A percentile compares a stretch with the other conserved stretches of the same genome.
These are phyloP conservation scores for Orientallactaga bullata DNA, from an alignment of 2,113 vertebrate species.

Conservation along the genomic window DNA sequence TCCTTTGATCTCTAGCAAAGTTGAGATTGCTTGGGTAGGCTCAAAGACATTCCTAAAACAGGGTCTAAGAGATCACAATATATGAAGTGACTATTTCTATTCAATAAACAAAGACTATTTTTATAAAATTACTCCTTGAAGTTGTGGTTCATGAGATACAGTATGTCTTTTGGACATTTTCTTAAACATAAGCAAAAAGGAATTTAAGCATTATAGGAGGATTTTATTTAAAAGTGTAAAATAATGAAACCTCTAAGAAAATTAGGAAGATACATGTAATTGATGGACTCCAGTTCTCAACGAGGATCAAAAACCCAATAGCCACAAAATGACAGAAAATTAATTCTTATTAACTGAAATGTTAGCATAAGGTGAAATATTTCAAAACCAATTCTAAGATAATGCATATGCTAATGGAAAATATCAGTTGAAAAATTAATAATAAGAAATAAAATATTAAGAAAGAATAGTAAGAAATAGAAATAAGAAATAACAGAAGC, in stretches of 20 bases:
- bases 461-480: too few relatives aligned
- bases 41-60: background rate
- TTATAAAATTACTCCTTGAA: background rate
- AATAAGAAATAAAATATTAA: background rate
- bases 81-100: background rate
- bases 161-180: background rate
- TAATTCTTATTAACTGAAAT: background rate
- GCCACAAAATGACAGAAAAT: background rate
- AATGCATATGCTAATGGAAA: background rate
- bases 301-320: background rate
- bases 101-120: background rate
- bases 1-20: too few relatives aligned
- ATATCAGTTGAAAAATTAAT: background rate
- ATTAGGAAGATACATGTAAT: background rate
- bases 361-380: background rate
- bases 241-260: background rate
- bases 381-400: background rate
- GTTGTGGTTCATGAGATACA: background rate
- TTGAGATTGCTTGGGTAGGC: too few relatives aligned
- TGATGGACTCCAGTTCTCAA: background rate
- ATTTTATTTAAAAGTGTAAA: background rate
- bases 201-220: background rate
- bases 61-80: background rate
- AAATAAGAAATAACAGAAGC: too few relatives aligned
- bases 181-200: background rate